Conservation (phyloP, 2,888 invertebrate species). For the Hofmannophila pseudospretella region DNA sequence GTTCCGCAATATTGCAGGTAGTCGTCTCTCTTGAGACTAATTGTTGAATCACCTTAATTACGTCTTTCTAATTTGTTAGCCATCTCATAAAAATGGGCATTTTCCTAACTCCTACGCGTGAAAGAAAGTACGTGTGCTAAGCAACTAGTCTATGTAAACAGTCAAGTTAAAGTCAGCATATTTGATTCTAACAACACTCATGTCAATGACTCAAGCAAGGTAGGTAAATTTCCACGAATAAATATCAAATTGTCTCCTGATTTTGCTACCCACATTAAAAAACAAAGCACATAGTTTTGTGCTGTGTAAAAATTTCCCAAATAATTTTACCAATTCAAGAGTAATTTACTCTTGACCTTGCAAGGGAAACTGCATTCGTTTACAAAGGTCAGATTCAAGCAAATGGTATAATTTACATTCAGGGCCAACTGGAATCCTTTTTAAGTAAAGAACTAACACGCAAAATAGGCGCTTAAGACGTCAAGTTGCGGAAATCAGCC, state of each 20-base stretch:
- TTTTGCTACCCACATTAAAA: not conserved
- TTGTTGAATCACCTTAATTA: constrained; percentile 45
- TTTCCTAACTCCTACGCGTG: constrained; percentile 37
- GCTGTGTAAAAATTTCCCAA: not conserved
- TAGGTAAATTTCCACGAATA: not conserved
- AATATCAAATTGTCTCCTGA: not conserved
- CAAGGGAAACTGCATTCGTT: constrained; percentile 29
- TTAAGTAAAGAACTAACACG: no score
- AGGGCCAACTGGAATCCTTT: constrained; percentile 54
- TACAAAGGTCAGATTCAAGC: constrained; percentile 31
- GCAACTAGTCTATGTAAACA: not conserved
- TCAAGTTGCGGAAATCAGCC: no score
- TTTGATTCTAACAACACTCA: not conserved
- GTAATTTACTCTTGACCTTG: constrained; percentile 30
- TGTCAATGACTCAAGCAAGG: not conserved
- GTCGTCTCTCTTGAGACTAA: constrained; percentile 30
- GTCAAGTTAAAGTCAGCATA: not conserved
- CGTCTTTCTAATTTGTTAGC: constrained; percentile 22
- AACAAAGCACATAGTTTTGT: constrained; percentile 1
- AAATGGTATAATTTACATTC: constrained; percentile 37
- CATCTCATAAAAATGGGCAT: constrained; percentile 17
- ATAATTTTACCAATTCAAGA: not conserved
- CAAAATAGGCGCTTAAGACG: no score
- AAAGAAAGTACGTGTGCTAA: constrained; percentile 34
- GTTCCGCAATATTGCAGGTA: constrained; percentile 47